Conservation (phyloP, 2,888 invertebrate genomes). For the Cerastis leucographa region DNA sequence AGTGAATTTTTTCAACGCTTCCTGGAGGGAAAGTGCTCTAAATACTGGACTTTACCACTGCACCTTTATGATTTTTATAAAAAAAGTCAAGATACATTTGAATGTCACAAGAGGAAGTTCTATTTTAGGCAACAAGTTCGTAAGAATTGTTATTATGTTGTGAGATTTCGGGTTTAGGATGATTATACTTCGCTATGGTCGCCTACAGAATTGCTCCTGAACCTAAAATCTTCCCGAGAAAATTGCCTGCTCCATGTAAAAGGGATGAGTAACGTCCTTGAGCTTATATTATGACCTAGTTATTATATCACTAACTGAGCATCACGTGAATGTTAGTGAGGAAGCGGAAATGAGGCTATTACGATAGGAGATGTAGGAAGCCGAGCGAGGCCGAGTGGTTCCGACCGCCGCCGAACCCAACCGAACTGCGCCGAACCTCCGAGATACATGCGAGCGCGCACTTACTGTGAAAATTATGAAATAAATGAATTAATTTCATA, state of each 20-base stretch:
- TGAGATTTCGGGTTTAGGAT: background rate
- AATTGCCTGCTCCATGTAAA: background rate
- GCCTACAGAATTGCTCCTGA: background rate
- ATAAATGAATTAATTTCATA: constrained; percentile 58
- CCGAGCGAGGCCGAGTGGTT: constrained; percentile 75
- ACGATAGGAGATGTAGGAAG: constrained; percentile 78
- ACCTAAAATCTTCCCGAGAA: background rate
- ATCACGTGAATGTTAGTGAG: constrained; percentile 68
- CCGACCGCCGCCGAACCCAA: constrained; percentile 66
- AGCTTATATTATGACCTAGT: constrained; percentile 69
- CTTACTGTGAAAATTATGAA: constrained; percentile 62
- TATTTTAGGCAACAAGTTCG: background rate
- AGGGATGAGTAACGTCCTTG: constrained; percentile 66
- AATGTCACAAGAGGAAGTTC: background rate
- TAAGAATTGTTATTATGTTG: background rate
- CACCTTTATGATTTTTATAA: background rate
- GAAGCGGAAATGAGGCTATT: constrained; percentile 80
- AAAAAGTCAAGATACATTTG: background rate
- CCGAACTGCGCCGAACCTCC: constrained; percentile 59
- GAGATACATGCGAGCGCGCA: constrained; percentile 41
- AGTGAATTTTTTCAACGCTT: too few species aligned
- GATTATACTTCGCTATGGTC: background rate
- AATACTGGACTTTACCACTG: too few species aligned
- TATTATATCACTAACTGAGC: constrained; percentile 65
- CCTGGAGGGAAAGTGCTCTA: too few species aligned